A percentile compares a stretch with the other conserved stretches of the same genome.
Conservation (phyloP, 2,888 invertebrate species). For the Balanococcus diminutus region DNA sequence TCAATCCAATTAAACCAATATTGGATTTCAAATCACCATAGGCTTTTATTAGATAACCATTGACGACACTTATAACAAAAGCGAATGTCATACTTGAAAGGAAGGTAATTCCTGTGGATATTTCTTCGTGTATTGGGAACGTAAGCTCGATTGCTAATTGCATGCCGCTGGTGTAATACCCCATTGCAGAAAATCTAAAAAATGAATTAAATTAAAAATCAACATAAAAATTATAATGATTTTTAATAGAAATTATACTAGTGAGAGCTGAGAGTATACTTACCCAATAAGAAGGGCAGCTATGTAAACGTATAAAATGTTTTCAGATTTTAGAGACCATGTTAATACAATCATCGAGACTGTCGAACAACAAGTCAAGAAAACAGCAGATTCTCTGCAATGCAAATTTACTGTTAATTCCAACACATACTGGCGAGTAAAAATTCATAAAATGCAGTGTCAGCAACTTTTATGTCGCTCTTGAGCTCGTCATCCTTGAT, state of each 20-base stretch:
- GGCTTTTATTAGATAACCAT: not conserved
- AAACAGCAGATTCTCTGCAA: not conserved
- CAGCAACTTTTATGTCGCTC: too few species aligned
- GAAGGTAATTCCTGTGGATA: not conserved
- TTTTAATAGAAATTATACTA: not conserved
- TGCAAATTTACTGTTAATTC: not conserved
- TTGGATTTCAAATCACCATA: not conserved
- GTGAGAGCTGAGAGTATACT: not conserved
- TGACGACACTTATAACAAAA: not conserved
- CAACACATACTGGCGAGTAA: too few species aligned
- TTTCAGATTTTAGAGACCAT: not conserved
- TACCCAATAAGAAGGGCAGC: not conserved
- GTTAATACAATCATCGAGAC: not conserved
- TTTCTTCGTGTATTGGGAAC: conserved; percentile 44
- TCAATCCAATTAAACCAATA: not conserved
- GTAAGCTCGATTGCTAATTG: conserved; percentile 48
- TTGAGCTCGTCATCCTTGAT: too few species aligned
- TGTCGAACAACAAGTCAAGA: not conserved
- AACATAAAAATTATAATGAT: not conserved
- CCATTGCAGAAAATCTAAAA: conserved; percentile 35
- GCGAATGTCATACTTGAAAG: not conserved
- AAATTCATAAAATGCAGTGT: too few species aligned
- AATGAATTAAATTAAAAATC: not conserved
- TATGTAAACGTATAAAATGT: conserved; percentile 24
- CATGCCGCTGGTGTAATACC: conserved; percentile 20